Conservation (phyloP, 30 jellyfish, hydroid and myxozoan species). For the Aurelia sp. region DNA sequence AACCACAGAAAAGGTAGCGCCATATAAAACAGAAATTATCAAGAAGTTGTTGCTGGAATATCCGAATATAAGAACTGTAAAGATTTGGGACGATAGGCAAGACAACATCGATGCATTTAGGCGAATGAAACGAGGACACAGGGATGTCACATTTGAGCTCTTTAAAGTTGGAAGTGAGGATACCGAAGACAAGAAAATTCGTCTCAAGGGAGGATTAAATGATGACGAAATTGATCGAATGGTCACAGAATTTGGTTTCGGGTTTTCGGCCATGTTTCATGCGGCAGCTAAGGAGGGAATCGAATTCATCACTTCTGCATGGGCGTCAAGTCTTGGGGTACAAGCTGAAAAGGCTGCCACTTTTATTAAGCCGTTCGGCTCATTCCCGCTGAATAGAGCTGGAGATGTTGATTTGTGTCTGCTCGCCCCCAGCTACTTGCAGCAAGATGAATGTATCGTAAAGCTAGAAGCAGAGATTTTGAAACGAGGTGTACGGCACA, state of each 20-base stretch:
- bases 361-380: slow-evolving; percentile 77
- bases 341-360: slow-evolving; percentile 13
- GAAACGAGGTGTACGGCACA: slow-evolving; percentile 68
- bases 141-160: slow-evolving; percentile 60
- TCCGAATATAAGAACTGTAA: slow-evolving; percentile 68
- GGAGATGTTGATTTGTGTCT: slow-evolving; percentile 92
- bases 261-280: slow-evolving; percentile 18
- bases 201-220: neutral
- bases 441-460: slow-evolving; percentile 66
- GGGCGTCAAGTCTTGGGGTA: slow-evolving; percentile 59
- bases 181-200: neutral
- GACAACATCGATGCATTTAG: slow-evolving; percentile 77
- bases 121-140: slow-evolving; percentile 39
- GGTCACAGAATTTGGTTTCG: slow-evolving; percentile 62
- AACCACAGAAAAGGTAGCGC: slow-evolving; percentile 37
- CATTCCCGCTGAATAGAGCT: slow-evolving; percentile 71
- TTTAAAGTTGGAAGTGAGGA: slow-evolving; percentile 59
- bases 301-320: slow-evolving; percentile 61
- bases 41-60: slow-evolving; percentile 53
- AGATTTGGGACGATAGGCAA: slow-evolving; percentile 95
- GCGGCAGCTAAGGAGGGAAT: slow-evolving; percentile 68
- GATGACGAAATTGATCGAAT: slow-evolving; percentile 9
- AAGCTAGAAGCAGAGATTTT: slow-evolving; percentile 65
- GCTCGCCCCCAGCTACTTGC: slow-evolving; percentile 69
- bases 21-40: slow-evolving; percentile 65